These are phyloP conservation scores for Stomatorhinus walkeri DNA, from an alignment of 2,797 vertebrate species.

Conservation along the genomic window DNA sequence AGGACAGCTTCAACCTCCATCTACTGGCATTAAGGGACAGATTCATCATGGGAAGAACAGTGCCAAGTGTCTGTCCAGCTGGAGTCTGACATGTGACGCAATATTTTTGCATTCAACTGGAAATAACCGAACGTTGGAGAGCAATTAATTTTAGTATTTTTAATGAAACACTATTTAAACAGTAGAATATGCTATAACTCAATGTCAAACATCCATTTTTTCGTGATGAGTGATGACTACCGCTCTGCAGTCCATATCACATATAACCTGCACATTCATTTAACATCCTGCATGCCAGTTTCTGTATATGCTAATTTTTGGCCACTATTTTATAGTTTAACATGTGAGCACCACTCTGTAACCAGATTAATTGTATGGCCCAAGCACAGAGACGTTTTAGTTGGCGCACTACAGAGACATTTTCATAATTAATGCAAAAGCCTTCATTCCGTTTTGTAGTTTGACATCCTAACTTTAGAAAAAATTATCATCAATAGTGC, in stretches of 20 bases:
- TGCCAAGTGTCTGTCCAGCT: neutral
- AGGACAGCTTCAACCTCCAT: neutral
- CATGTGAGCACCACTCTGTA: neutral
- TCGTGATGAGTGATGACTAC: neutral
- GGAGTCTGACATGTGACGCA: neutral
- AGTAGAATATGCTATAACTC: neutral
- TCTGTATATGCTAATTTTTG: neutral
- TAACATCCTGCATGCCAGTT: neutral
- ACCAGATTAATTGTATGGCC: neutral
- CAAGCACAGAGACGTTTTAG: neutral
- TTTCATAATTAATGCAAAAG: neutral
- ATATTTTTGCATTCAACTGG: neutral
- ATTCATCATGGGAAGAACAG: neutral
- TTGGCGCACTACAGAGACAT: neutral
- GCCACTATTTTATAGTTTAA: neutral
- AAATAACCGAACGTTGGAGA: neutral
- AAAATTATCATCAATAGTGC: slow-evolving; percentile 57
- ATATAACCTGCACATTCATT: neutral
- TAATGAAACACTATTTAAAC: neutral
- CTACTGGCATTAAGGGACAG: neutral
- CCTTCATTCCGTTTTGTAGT: neutral
- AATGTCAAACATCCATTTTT: neutral
- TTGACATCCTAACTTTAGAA: neutral
- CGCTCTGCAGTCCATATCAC: neutral
- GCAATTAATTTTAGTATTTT: neutral